These are phyloP conservation scores for Rhea pennata DNA, from an alignment of 2,113 vertebrate genomes.

Conservation along the genomic window DNA sequence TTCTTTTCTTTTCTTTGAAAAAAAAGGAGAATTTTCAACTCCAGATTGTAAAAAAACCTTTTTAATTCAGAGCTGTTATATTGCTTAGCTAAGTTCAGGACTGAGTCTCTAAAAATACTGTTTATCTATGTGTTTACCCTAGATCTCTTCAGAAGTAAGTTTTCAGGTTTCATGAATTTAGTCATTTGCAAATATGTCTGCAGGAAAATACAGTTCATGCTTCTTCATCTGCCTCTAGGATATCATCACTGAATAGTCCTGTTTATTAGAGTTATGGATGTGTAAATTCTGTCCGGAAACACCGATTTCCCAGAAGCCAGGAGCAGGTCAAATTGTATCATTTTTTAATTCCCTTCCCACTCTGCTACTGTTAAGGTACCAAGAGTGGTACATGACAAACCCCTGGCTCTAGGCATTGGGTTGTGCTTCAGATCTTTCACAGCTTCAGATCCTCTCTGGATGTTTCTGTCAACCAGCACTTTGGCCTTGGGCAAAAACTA, in stretches of 20 bases:
- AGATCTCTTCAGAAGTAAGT: background rate
- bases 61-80: background rate
- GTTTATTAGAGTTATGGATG: background rate
- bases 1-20: background rate
- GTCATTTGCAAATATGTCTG: background rate
- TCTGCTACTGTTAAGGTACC: background rate
- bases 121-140: background rate
- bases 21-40: background rate
- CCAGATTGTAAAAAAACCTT: background rate
- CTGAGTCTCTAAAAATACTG: background rate
- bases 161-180: background rate
- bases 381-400: accelerated
- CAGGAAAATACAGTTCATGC: background rate
- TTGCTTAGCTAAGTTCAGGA: background rate
- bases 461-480: background rate
- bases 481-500: background rate
- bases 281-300: background rate
- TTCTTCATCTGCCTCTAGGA: background rate
- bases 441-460: background rate
- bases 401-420: background rate
- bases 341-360: background rate
- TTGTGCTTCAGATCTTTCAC: background rate
- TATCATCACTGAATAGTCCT: background rate
- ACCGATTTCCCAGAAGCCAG: background rate
- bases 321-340: accelerated